A percentile compares a stretch with the other conserved stretches of the same genome.
Conservation (phyloP, 2,888 invertebrate genomes). For the Drosophila anceps region DNA sequence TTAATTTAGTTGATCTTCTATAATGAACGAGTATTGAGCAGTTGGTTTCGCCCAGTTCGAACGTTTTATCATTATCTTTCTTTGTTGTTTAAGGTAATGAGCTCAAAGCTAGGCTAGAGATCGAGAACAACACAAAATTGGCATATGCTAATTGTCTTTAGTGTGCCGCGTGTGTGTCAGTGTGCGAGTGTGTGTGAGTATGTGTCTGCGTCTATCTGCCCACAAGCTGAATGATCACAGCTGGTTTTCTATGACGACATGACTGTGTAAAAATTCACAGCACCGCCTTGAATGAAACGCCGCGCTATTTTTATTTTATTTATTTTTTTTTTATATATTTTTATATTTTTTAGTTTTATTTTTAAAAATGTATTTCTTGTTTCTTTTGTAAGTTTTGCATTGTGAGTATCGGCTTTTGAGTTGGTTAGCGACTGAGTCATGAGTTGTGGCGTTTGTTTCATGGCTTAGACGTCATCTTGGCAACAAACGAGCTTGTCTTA, state of each 20-base stretch:
- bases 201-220: slow-evolving; percentile 35
- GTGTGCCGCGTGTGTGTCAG: slow-evolving; percentile 18
- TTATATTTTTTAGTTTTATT: slow-evolving; percentile 10
- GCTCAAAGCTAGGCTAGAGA: slow-evolving; percentile 36
- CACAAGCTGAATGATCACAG: slow-evolving; percentile 33
- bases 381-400: slow-evolving; percentile 19
- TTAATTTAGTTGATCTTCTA: not conserved
- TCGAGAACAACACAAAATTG: slow-evolving; percentile 62
- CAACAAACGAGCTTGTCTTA: slow-evolving; percentile 40
- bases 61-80: slow-evolving; percentile 1
- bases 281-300: slow-evolving; percentile 58
- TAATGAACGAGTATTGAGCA: not conserved
- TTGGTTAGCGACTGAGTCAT: slow-evolving; percentile 54
- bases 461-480: slow-evolving; percentile 67
- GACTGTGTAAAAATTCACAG: slow-evolving; percentile 48
- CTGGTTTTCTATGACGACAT: slow-evolving; percentile 60
- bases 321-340: slow-evolving; percentile 14
- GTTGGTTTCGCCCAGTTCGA: not conserved
- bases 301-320: slow-evolving; percentile 12
- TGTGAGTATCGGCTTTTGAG: slow-evolving; percentile 48
- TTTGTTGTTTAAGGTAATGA: slow-evolving; percentile 20
- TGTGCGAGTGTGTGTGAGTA: not conserved
- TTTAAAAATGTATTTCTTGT: not conserved
- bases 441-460: slow-evolving; percentile 15
- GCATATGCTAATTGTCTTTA: slow-evolving; percentile 73